Percentiles rank a stretch among this genome's conserved stretches.
Evolutionary conservation across 2,888 invertebrate genomes (phyloP).

Genomic region (Digitonthophagus gazella): DNA sequence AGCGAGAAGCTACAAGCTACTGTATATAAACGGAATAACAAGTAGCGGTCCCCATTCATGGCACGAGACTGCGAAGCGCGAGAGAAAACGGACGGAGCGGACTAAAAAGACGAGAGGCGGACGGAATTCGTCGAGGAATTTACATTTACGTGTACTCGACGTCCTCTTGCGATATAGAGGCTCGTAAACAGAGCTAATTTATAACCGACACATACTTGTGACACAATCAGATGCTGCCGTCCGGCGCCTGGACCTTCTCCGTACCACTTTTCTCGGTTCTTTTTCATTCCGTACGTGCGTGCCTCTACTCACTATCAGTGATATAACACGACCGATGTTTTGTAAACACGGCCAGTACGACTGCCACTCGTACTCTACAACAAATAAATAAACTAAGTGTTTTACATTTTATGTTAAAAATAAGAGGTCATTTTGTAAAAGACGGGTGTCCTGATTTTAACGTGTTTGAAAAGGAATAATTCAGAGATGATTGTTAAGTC

Average conservation of each 20-base stretch:
- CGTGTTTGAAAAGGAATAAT: too few species aligned
- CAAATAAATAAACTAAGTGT: not conserved
- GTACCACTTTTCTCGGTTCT: conserved; percentile 26
- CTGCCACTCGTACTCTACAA: too few species aligned
- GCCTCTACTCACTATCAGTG: conserved; percentile 17
- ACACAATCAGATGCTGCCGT: conserved; percentile 31
- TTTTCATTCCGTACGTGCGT: conserved; percentile 18
- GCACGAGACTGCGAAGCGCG: not conserved
- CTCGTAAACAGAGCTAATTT: conserved; percentile 29
- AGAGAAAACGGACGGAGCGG: not conserved
- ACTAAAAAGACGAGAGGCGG: not conserved
- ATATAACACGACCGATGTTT: conserved; percentile 21
- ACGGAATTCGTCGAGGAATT: conserved; percentile 19
- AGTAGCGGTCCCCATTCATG: not conserved
- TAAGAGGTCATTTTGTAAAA: not conserved
- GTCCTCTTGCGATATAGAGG: not conserved
- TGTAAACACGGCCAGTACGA: conserved; percentile 20
- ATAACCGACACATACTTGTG: conserved; percentile 28
- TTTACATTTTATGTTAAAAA: not conserved
- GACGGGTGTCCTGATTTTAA: too few species aligned
- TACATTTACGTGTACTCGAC: conserved; percentile 10
- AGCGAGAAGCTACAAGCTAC: not conserved
- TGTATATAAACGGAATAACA: conserved; percentile 7
- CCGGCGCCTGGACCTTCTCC: conserved; percentile 31
- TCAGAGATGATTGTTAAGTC: too few species aligned